A percentile compares a stretch with the other conserved stretches of the same genome.
Conservation (phyloP, 2,888 invertebrate species). For the Apotomis turbidana region DNA sequence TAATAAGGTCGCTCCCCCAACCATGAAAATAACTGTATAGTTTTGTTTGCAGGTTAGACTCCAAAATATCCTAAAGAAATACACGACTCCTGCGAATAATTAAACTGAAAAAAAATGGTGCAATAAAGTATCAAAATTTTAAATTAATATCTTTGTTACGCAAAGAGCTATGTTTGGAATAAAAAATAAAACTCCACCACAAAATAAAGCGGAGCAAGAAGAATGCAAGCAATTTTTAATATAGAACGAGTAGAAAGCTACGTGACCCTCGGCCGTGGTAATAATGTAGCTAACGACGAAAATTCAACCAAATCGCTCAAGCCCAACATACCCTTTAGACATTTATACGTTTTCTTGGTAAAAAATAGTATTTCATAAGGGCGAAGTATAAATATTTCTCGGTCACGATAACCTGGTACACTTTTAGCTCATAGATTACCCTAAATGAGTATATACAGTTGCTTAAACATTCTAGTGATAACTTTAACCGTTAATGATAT, state of each 20-base stretch:
- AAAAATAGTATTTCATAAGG: constrained; percentile 22
- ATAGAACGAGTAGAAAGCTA: constrained; percentile 65
- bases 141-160: constrained; percentile 64
- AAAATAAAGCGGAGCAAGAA: constrained; percentile 73
- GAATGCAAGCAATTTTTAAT: constrained; percentile 83
- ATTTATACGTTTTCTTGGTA: constrained; percentile 43
- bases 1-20: too few relatives aligned
- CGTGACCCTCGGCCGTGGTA: constrained; percentile 61
- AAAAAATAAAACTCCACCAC: constrained; percentile 67
- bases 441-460: constrained; percentile 33
- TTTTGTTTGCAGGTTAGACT: not conserved
- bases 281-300: constrained; percentile 68
- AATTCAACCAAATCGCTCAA: constrained; percentile 58
- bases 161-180: constrained; percentile 61
- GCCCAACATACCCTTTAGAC: constrained; percentile 49
- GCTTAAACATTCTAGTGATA: too few relatives aligned
- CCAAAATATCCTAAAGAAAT: not conserved
- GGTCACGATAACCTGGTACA: too few relatives aligned
- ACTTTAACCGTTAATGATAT: too few relatives aligned
- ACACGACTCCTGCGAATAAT: not conserved
- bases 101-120: not conserved
- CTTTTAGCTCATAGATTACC: constrained; percentile 19
- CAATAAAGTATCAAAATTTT: constrained; percentile 56
- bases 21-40: too few relatives aligned
- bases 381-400: not conserved